These are phyloP conservation scores for Habrosyne pyritoides DNA, from an alignment of 2,888 invertebrate species.

Conservation along the genomic window DNA sequence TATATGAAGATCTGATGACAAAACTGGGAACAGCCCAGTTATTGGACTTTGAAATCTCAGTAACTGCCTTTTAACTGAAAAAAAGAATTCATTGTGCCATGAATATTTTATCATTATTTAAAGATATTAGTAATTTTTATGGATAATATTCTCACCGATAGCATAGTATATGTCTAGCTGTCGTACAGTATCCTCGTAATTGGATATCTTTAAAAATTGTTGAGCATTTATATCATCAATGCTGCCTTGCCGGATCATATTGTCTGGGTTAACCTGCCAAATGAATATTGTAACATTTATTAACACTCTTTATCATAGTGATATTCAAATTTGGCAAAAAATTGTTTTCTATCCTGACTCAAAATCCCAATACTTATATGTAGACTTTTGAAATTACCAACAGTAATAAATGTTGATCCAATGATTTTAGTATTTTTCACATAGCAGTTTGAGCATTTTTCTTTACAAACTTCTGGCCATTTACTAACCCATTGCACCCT, in stretches of 20 bases:
- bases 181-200: constrained; percentile 95
- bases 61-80: constrained; percentile 94
- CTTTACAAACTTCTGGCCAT: too few species aligned
- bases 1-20: constrained; percentile 90
- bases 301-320: too few species aligned
- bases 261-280: constrained; percentile 59
- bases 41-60: constrained; percentile 96
- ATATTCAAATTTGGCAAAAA: too few species aligned
- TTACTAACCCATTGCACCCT: too few species aligned
- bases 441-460: too few species aligned
- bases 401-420: too few species aligned
- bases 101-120: too few species aligned
- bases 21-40: constrained; percentile 95
- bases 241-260: constrained; percentile 85
- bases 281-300: too few species aligned
- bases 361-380: too few species aligned
- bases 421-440: too few species aligned
- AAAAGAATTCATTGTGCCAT: constrained; percentile 40
- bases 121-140: background rate
- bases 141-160: constrained; percentile 87
- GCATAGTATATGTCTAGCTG: constrained; percentile 97
- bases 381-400: too few species aligned
- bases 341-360: too few species aligned
- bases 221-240: constrained; percentile 91
- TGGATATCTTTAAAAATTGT: constrained; percentile 91